phyloP scores from a whole-genome alignment of 2,888 invertebrate genomes.

The Agrotis clavis region DNA sequence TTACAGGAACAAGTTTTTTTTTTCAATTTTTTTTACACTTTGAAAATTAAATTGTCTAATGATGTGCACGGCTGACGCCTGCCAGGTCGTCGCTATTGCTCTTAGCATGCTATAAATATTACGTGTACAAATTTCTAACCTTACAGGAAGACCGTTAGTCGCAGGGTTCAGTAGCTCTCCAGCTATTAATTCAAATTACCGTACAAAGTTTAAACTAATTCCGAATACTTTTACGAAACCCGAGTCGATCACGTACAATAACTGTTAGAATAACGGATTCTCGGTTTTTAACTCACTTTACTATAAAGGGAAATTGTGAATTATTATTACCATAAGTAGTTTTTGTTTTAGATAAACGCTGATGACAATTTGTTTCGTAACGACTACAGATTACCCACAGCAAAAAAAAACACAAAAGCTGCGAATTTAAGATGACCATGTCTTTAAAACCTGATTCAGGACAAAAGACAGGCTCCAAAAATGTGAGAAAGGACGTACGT shows the following conservation, averaged over 20 bases:
- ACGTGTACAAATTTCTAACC: too few relatives aligned
- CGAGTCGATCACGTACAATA: slow-evolving; percentile 32
- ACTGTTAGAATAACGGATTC: slow-evolving; percentile 42
- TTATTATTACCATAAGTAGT: slow-evolving; percentile 15
- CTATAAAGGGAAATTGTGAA: slow-evolving; percentile 16
- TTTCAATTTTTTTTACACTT: too few relatives aligned
- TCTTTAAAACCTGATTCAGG: background rate
- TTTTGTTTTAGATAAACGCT: slow-evolving; percentile 4
- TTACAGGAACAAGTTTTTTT: too few relatives aligned
- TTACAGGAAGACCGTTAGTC: too few relatives aligned
- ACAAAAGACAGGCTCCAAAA: background rate
- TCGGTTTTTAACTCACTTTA: slow-evolving; percentile 13
- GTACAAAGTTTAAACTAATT: background rate
- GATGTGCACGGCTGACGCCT: too few relatives aligned
- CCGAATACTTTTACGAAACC: slow-evolving; percentile 4
- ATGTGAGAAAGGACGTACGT: background rate
- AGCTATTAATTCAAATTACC: background rate
- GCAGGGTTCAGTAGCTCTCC: too few relatives aligned
- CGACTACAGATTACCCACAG: background rate
- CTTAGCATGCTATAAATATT: too few relatives aligned
- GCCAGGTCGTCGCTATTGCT: too few relatives aligned
- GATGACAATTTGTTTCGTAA: background rate
- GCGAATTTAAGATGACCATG: background rate
- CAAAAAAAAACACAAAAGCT: background rate
- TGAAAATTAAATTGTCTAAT: too few relatives aligned